Conservation (phyloP, 1,140 invertebrate species). For the Macrosteles quadrilineatus region DNA sequence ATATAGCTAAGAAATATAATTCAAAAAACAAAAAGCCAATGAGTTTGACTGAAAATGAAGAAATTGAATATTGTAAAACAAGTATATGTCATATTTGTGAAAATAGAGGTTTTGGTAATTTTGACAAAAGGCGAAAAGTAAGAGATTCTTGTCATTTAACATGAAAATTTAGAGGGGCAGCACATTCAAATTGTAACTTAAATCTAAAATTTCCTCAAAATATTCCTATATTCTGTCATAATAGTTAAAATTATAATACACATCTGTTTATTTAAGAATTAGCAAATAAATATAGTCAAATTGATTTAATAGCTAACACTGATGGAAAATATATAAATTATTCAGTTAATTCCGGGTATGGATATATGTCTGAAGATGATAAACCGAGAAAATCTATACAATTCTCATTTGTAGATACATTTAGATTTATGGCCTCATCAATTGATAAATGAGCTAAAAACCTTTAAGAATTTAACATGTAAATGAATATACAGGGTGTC, state of each 20-base stretch:
- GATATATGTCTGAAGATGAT: background rate
- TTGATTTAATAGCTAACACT: background rate
- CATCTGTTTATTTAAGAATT: slow-evolving; percentile 6
- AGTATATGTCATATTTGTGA: too few species aligned
- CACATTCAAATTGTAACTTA: background rate
- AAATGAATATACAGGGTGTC: too few species aligned
- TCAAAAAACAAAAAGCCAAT: background rate
- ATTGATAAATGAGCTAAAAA: background rate
- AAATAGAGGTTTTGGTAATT: too few species aligned
- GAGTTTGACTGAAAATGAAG: background rate
- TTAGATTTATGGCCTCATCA: slow-evolving; percentile 14
- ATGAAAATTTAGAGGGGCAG: background rate
- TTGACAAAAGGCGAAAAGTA: too few species aligned
- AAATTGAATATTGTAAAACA: background rate
- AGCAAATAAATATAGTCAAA: background rate
- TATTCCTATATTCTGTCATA: slow-evolving; percentile 2
- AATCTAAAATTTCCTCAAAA: slow-evolving; percentile 6
- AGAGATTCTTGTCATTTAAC: background rate
- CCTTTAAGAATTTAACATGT: too few species aligned
- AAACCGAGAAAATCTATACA: slow-evolving; percentile 5
- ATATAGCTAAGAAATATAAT: slow-evolving; percentile 5
- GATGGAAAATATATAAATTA: slow-evolving; percentile 17
- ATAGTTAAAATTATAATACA: background rate
- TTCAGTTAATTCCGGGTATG: slow-evolving; percentile 3
- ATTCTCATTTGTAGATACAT: background rate